Base-by-base conservation (phyloP, 2,888 invertebrate genomes). In the Cremastinae sp. region DNA sequence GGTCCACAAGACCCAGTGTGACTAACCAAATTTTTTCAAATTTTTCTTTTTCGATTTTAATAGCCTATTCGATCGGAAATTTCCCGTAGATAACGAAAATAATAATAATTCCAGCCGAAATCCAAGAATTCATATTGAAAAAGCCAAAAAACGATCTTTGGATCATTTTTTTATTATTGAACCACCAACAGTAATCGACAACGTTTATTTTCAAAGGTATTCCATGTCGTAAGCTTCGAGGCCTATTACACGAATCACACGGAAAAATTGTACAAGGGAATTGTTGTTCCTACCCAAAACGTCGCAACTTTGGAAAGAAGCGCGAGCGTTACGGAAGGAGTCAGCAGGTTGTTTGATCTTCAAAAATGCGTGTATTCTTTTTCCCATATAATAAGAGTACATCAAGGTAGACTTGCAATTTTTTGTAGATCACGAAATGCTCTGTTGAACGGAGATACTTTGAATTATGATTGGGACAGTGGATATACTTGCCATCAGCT, bases 401-500 rank as follows among this genome's bases (percentile, higher is more conserved):
- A 45, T 16, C 36, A 9, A 58, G 10, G 9, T 34, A n/a, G n/a
- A n/a, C n/a, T n/a, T n/a, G n/a, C n/a, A n/a, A n/a, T n/a, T n/a
- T n/a, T n/a, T n/a, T n/a, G n/a, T n/a, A 95, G 99, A 9, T 95
- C 96, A 54, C 93, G 98, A 80, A 98, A 99, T 92, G 96, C 98
- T 0, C 92, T 99, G 9, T 92, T 99, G 74, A 98, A 99, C 92
- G 99, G 99, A 10, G 97, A 99, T 90, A 96, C 94, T 66, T 93
- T 94, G 85, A 95, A 96, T 91, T 99, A 99, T 90, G 98, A 99
- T 91, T 99, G 98, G 98, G 99, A 99, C 91, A 96, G 96, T 66
- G 98, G 98, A 78, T 99, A 98, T 90, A 98, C 98, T 2, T 98
- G 98, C 90, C 98, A 98, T 92, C 98, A 98, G 91, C 91, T 97